Conservation (phyloP, 2,113 vertebrate species). For the Callospermophilus lateralis region DNA sequence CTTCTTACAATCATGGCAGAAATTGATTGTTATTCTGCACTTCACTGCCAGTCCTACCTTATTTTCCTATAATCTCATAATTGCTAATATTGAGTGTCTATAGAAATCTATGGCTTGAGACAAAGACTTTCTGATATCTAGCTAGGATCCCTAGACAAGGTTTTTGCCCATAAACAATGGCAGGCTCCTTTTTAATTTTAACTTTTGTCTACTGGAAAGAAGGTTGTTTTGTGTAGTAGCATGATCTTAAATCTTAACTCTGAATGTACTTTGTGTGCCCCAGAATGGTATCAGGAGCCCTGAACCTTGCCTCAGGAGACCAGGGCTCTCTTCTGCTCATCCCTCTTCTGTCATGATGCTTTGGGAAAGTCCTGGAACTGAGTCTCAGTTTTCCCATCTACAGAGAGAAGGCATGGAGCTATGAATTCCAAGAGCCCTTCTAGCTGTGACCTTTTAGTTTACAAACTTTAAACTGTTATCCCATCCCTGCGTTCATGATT, state of each 20-base stretch:
- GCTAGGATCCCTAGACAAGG: neutral
- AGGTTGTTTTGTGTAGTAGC: neutral
- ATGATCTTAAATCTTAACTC: conserved; percentile 3
- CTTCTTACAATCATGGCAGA: neutral
- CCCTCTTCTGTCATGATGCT: neutral
- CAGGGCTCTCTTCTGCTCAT: neutral
- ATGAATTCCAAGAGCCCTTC: neutral
- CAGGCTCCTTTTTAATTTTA: neutral
- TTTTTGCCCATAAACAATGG: neutral
- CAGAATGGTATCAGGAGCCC: neutral
- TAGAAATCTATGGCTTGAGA: neutral
- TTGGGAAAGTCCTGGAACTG: neutral
- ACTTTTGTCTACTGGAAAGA: conserved; percentile 45
- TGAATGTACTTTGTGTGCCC: neutral
- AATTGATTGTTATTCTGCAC: neutral
- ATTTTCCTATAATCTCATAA: neutral
- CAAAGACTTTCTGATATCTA: conserved; percentile 26
- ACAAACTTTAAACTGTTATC: neutral
- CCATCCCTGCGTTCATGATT: too few species aligned
- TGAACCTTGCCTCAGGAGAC: neutral
- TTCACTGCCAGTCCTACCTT: neutral
- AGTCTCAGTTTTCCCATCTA: neutral
- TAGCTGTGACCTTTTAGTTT: neutral
- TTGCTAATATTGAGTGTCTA: neutral
- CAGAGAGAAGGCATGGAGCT: neutral